phyloP scores from a whole-genome alignment of 53 echinoderm and acorn worm genomes.

The Holothuria leucospilota region DNA sequence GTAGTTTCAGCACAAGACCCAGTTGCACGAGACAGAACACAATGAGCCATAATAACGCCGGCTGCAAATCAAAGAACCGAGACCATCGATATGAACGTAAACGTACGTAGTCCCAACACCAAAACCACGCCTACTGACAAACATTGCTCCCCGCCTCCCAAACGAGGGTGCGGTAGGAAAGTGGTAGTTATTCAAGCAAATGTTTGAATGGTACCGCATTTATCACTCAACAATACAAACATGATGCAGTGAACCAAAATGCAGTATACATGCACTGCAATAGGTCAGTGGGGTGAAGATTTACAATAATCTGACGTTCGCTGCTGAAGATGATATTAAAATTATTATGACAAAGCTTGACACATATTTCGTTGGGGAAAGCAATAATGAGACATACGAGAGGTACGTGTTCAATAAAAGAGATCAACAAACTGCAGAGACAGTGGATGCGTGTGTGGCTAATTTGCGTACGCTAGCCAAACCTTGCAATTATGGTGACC shows the following conservation, averaged over 20 bases:
- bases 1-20: no score
- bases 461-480: conserved; percentile 61
- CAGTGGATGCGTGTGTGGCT: conserved; percentile 62
- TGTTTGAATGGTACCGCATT: conserved; percentile 44
- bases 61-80: no score
- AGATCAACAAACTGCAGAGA: conserved; percentile 62
- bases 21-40: no score
- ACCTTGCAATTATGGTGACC: conserved; percentile 66
- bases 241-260: no score
- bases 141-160: conserved; percentile 35
- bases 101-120: background rate
- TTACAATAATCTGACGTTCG: no score
- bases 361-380: no score
- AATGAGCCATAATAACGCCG: no score
- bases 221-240: background rate
- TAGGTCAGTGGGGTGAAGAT: no score
- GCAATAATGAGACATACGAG: no score
- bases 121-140: background rate
- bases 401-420: conserved; percentile 61
- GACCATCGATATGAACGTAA: background rate
- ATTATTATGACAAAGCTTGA: no score
- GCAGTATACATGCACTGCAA: no score
- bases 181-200: conserved; percentile 52
- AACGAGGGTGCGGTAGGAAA: conserved; percentile 35
- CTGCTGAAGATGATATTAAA: no score